Percentiles rank a stretch among this genome's conserved stretches.
Evolutionary conservation across 2,113 vertebrate genomes (phyloP).

Genomic region (Eurypyga helias): DNA sequence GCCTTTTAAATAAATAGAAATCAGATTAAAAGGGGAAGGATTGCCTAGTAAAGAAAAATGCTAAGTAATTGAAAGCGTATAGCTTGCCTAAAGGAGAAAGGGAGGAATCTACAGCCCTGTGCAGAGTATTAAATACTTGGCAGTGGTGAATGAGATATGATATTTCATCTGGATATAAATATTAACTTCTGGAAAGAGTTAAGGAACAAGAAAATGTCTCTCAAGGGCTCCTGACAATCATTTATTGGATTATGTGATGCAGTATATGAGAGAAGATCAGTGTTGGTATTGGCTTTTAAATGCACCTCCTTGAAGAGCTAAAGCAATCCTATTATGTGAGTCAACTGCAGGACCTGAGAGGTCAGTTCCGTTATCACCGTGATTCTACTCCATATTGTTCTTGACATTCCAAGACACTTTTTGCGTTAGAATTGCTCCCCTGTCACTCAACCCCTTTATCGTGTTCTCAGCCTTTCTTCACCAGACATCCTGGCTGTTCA

Average conservation of each 20-base stretch:
- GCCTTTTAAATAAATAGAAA: neutral
- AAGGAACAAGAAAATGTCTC: neutral
- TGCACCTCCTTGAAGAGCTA: neutral
- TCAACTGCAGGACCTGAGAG: neutral
- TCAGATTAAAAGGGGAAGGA: neutral
- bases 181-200: conserved; percentile 27
- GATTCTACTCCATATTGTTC: neutral
- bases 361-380: neutral
- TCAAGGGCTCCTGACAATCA: neutral
- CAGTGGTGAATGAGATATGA: neutral
- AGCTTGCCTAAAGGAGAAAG: neutral
- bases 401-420: neutral
- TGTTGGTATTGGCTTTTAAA: neutral
- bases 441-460: neutral
- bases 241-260: neutral
- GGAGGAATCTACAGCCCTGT: neutral
- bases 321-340: neutral
- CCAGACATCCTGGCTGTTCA: neutral
- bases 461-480: neutral
- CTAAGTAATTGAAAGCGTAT: neutral
- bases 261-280: neutral
- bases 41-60: neutral
- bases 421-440: neutral
- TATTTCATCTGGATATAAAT: conserved; percentile 48
- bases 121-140: neutral